Conservation (phyloP, 2,888 invertebrate species). For the Druceiella hillmani region DNA sequence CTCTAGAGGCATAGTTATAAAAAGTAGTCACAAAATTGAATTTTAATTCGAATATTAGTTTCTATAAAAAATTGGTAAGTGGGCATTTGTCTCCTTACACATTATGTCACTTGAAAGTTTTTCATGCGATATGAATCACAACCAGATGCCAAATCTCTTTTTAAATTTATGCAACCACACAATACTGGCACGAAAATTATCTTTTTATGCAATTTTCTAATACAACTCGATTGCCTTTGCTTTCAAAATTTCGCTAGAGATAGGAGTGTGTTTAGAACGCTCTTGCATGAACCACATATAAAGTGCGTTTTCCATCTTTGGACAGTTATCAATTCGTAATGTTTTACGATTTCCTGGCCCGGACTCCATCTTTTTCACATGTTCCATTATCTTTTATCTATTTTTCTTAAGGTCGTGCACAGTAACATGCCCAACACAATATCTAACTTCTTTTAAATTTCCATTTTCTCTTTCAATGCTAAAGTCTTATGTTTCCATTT, state of each 20-base stretch:
- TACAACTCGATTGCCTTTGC: constrained; percentile 28
- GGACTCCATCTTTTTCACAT: constrained; percentile 23
- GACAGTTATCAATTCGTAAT: constrained; percentile 25
- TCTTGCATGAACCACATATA: constrained; percentile 26
- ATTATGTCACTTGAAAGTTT: constrained; percentile 27
- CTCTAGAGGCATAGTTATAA: too few relatives aligned
- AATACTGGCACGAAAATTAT: constrained; percentile 28
- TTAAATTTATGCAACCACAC: constrained; percentile 30
- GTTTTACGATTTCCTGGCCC: constrained; percentile 27
- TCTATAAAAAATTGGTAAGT: too few relatives aligned
- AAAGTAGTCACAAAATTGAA: too few relatives aligned
- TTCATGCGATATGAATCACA: constrained; percentile 24
- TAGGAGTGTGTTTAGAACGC: constrained; percentile 25
- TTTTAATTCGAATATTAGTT: too few relatives aligned
- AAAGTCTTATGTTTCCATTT: too few relatives aligned
- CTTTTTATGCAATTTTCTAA: constrained; percentile 26
- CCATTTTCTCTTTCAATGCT: too few relatives aligned
- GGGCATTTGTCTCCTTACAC: too few relatives aligned
- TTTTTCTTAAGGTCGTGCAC: constrained; percentile 26
- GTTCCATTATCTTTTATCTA: constrained; percentile 23
- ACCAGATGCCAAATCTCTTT: constrained; percentile 28
- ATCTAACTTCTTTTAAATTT: too few relatives aligned
- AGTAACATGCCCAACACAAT: constrained; percentile 23
- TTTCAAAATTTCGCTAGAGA: constrained; percentile 26
- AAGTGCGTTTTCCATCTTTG: constrained; percentile 26